These are phyloP conservation scores for Pinna nobilis DNA, from an alignment of 1,140 invertebrate species.

Conservation along the genomic window DNA sequence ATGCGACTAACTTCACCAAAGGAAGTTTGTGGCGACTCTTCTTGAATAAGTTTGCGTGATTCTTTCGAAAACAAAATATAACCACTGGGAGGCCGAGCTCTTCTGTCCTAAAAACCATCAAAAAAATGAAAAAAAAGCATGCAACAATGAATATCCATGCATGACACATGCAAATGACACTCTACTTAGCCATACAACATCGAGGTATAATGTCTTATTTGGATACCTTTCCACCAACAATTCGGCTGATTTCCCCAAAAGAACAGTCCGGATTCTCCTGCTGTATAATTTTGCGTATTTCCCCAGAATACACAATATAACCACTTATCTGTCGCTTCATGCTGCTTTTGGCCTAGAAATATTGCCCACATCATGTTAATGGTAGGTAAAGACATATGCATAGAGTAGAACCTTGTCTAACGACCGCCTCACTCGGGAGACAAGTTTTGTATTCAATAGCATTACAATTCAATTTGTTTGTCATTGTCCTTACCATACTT, in stretches of 20 bases:
- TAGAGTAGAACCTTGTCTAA: too few species aligned
- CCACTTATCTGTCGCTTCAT: slow-evolving; percentile 86
- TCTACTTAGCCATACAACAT: neutral
- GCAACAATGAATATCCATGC: slow-evolving; percentile 39
- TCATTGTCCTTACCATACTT: too few species aligned
- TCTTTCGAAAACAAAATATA: slow-evolving; percentile 99
- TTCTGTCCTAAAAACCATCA: slow-evolving; percentile 49
- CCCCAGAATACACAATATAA: slow-evolving; percentile 98
- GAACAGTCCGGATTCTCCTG: slow-evolving; percentile 93
- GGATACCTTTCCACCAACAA: slow-evolving; percentile 93
- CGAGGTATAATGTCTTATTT: too few species aligned
- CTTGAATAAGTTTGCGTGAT: slow-evolving; percentile 89
- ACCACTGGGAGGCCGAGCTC: slow-evolving; percentile 86
- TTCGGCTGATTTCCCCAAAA: slow-evolving; percentile 98
- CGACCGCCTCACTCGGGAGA: too few species aligned
- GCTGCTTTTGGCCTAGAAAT: slow-evolving; percentile 37
- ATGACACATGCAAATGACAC: slow-evolving; percentile 28
- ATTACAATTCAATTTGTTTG: too few species aligned
- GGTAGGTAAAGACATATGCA: neutral
- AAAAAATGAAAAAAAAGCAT: slow-evolving; percentile 49
- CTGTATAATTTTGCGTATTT: slow-evolving; percentile 91
- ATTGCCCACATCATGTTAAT: neutral
- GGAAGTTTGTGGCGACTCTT: slow-evolving; percentile 92
- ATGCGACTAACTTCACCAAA: slow-evolving; percentile 99
- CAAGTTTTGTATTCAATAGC: too few species aligned